Conservation (phyloP, 1,140 invertebrate genomes). For the Sinella curviseta region DNA sequence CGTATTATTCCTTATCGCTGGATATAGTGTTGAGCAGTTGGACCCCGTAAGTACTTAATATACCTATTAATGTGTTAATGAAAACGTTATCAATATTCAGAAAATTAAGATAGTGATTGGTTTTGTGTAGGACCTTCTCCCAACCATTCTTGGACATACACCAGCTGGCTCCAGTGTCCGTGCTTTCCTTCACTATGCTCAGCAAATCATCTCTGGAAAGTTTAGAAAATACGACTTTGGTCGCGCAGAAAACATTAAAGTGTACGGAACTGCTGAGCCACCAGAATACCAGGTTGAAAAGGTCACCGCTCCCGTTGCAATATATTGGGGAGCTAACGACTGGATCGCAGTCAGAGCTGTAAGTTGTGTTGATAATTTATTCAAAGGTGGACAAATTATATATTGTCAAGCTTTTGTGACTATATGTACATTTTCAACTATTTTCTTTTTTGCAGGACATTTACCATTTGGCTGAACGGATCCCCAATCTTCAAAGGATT, state of each 20-base stretch:
- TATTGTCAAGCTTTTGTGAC: neutral
- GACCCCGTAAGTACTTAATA: conserved; percentile 55
- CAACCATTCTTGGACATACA: conserved; percentile 72
- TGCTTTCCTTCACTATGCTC: conserved; percentile 75
- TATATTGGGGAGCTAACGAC: conserved; percentile 72
- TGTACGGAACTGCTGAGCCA: conserved; percentile 35
- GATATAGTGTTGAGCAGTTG: conserved; percentile 61
- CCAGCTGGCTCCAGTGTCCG: conserved; percentile 80
- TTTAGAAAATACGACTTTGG: conserved; percentile 43
- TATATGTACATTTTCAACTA: neutral
- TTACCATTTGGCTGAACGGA: conserved; percentile 55
- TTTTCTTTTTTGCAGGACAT: conserved; percentile 54
- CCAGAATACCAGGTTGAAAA: conserved; percentile 41
- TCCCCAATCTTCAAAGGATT: conserved; percentile 58
- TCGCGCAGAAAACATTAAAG: conserved; percentile 29
- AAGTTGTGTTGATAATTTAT: too few relatives aligned
- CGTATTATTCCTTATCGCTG: conserved; percentile 61
- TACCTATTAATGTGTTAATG: neutral
- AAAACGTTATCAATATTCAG: neutral
- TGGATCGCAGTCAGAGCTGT: conserved; percentile 57
- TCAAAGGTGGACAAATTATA: too few relatives aligned
- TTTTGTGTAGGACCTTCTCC: conserved; percentile 55
- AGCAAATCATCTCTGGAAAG: conserved; percentile 64
- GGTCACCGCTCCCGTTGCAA: conserved; percentile 61
- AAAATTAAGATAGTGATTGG: neutral